Evolutionary conservation across 2,113 vertebrate genomes (phyloP).

Genomic region (human (Homo sapiens)): DNA sequence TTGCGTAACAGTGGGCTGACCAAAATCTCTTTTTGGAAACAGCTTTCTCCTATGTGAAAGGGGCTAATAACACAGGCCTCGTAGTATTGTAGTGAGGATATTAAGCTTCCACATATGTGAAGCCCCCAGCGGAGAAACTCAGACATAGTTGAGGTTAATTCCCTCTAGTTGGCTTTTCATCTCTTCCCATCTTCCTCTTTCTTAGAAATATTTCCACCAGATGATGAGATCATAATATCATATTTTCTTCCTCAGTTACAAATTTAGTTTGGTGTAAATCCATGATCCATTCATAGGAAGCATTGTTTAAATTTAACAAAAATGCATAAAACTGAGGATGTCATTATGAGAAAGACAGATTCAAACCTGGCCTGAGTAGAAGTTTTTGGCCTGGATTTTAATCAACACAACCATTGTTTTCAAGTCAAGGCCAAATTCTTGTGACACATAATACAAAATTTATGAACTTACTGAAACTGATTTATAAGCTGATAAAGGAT

Average conservation of each 20-base stretch:
- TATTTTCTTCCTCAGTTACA: neutral
- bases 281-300: neutral
- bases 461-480: constrained; percentile 61
- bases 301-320: neutral
- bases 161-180: neutral
- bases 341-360: constrained; percentile 21
- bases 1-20: neutral
- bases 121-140: neutral
- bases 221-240: neutral
- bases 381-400: constrained; percentile 38
- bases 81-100: neutral
- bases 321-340: neutral
- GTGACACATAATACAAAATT: constrained; percentile 49
- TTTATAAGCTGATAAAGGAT: constrained; percentile 63
- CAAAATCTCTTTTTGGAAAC: neutral
- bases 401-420: constrained; percentile 38
- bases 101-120: neutral
- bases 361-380: neutral
- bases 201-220: neutral
- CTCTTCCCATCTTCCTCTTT: neutral
- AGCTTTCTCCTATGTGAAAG: neutral
- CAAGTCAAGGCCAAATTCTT: constrained; percentile 45
- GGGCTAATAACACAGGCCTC: neutral
- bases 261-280: constrained; percentile 25
- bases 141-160: neutral